These are phyloP conservation scores for Callocephalon fimbriatum DNA, from an alignment of 2,113 vertebrate species.

Conservation along the genomic window DNA sequence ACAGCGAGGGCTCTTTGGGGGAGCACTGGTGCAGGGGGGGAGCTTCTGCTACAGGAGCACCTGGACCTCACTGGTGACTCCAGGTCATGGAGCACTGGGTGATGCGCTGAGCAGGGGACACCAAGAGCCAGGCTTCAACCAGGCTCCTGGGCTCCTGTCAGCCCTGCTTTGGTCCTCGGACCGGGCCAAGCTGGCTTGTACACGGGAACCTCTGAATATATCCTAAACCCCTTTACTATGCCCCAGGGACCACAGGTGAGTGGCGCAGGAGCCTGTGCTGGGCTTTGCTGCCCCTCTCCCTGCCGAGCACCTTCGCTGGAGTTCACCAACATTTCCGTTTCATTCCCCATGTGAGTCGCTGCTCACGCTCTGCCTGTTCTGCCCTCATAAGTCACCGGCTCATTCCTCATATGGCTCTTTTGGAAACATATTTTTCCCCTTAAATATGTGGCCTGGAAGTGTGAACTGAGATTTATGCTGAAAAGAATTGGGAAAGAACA, in stretches of 20 bases:
- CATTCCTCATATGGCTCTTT: constrained; percentile 33
- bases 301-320: not conserved
- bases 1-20: accelerated
- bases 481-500: not conserved
- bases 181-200: not conserved
- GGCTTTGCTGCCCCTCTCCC: not conserved
- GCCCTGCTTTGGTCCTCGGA: not conserved
- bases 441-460: not conserved
- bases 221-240: not conserved
- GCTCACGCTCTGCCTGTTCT: not conserved
- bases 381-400: not conserved
- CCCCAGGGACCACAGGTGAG: not conserved
- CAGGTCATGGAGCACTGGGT: accelerated
- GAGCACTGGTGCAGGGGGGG: not conserved
- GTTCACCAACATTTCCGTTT: not conserved
- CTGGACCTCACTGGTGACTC: not conserved
- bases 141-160: not conserved
- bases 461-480: not conserved
- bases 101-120: not conserved
- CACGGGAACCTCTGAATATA: not conserved
- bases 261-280: not conserved
- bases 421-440: not conserved
- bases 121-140: not conserved
- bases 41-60: accelerated
- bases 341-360: not conserved